phyloP scores from a whole-genome alignment of 2,888 invertebrate species.

The Pogonocherus hispidulus region DNA sequence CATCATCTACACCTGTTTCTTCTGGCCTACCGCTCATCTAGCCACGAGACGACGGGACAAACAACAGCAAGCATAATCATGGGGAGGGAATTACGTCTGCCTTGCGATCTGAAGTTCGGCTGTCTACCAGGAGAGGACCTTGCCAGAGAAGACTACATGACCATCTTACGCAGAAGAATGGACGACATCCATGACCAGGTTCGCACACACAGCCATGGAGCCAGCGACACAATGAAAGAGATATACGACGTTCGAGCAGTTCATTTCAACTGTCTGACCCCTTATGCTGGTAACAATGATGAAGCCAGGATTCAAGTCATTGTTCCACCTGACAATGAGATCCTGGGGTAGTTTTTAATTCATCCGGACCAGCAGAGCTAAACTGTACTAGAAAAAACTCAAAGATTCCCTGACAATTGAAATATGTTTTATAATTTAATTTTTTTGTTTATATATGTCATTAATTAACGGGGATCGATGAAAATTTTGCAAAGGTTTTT shows the following conservation, averaged over 20 bases:
- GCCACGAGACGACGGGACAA: not conserved
- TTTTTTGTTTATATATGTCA: too few species aligned
- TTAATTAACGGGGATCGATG: too few species aligned
- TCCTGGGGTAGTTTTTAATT: too few species aligned
- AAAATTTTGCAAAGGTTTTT: too few species aligned
- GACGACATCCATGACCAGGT: slow-evolving; percentile 32
- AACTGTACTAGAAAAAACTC: too few species aligned
- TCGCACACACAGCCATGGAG: not conserved
- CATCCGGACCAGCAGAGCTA: too few species aligned
- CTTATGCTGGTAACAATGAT: too few species aligned
- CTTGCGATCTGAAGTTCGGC: slow-evolving; percentile 38
- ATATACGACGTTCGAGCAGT: not conserved
- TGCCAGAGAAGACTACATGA: slow-evolving; percentile 38
- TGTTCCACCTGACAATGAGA: too few species aligned
- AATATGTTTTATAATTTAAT: too few species aligned
- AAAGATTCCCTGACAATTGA: too few species aligned
- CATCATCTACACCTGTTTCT: not conserved
- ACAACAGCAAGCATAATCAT: slow-evolving; percentile 35
- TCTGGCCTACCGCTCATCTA: not conserved
- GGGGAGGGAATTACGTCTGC: slow-evolving; percentile 38
- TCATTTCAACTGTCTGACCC: too few species aligned
- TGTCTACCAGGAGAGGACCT: slow-evolving; percentile 34
- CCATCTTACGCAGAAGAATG: slow-evolving; percentile 25
- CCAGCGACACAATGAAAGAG: slow-evolving; percentile 21
- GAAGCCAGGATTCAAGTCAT: too few species aligned